Conservation (phyloP, 1,140 invertebrate genomes). For the Heliconius hewitsoni region DNA sequence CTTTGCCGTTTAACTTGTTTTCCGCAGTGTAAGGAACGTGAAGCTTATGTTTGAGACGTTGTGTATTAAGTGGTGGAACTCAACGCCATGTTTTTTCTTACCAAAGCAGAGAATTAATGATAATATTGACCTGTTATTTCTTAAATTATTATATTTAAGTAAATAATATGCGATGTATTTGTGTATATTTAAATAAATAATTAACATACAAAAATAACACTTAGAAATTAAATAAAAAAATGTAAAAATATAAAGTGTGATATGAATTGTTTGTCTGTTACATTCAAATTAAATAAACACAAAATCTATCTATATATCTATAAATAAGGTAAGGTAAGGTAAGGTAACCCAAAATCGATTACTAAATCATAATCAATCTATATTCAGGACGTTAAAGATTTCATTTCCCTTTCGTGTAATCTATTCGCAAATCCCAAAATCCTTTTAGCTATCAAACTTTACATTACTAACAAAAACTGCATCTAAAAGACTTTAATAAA, state of each 20-base stretch:
- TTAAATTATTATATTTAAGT: background rate
- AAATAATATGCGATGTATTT: background rate
- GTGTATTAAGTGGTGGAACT: background rate
- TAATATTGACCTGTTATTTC: background rate
- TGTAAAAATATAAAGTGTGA: too few relatives aligned
- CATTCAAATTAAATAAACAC: background rate
- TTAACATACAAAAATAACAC: too few relatives aligned
- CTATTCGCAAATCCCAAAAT: slow-evolving; percentile 17
- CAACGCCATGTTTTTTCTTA: too few relatives aligned
- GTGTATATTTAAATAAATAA: too few relatives aligned
- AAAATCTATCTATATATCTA: background rate
- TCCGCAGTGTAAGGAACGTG: too few relatives aligned
- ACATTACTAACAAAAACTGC: slow-evolving; percentile 28
- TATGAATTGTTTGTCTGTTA: background rate
- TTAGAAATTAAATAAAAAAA: too few relatives aligned
- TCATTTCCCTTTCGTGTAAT: background rate
- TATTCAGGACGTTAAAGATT: background rate
- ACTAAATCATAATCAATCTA: background rate
- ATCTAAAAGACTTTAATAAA: slow-evolving; percentile 30
- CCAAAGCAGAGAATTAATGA: background rate
- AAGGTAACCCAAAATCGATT: background rate
- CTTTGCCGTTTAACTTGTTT: too few relatives aligned
- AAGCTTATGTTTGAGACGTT: background rate
- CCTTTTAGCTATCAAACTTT: slow-evolving; percentile 25
- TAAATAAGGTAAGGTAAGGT: background rate